Conservation (phyloP, 92 coral and sea anemone species). For the Nematostella vectensis region DNA sequence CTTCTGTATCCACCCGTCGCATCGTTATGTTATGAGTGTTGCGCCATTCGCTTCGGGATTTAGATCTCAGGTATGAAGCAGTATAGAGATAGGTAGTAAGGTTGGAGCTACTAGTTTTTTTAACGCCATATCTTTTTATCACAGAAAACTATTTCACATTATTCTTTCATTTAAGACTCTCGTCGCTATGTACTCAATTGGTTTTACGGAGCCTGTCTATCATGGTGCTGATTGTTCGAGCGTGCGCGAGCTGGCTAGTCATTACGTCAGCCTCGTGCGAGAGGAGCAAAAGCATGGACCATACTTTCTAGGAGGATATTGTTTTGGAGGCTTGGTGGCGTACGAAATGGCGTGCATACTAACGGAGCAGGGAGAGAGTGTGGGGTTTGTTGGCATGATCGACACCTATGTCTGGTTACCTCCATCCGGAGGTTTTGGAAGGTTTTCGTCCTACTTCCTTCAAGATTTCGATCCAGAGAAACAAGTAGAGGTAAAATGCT, state of each 20-base stretch:
- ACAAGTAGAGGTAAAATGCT: too few relatives aligned
- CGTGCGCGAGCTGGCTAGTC: slow-evolving; percentile 29
- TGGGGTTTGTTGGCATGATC: slow-evolving; percentile 37
- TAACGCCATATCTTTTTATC: too few relatives aligned
- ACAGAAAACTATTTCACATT: too few relatives aligned
- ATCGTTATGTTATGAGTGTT: slow-evolving; percentile 56
- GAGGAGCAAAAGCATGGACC: slow-evolving; percentile 39
- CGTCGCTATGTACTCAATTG: slow-evolving; percentile 40
- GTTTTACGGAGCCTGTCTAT: slow-evolving; percentile 21
- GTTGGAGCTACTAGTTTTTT: too few relatives aligned
- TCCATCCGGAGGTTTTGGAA: too few relatives aligned
- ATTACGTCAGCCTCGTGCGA: slow-evolving; percentile 27
- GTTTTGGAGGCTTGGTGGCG: slow-evolving; percentile 28
- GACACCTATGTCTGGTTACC: slow-evolving; percentile 39
- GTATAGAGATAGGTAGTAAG: too few relatives aligned
- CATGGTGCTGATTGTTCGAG: slow-evolving; percentile 22
- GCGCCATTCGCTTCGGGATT: slow-evolving; percentile 59
- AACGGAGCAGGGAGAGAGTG: slow-evolving; percentile 13
- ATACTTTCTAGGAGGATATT: slow-evolving; percentile 39
- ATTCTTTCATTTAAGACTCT: too few relatives aligned
- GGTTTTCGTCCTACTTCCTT: too few relatives aligned
- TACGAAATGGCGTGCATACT: slow-evolving; percentile 17
- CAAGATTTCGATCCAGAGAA: too few relatives aligned
- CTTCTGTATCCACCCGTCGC: slow-evolving; percentile 65
- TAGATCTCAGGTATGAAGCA: slow-evolving; percentile 44